Conservation (phyloP, 2,113 vertebrate species). For the Gallinago jamesoni region DNA sequence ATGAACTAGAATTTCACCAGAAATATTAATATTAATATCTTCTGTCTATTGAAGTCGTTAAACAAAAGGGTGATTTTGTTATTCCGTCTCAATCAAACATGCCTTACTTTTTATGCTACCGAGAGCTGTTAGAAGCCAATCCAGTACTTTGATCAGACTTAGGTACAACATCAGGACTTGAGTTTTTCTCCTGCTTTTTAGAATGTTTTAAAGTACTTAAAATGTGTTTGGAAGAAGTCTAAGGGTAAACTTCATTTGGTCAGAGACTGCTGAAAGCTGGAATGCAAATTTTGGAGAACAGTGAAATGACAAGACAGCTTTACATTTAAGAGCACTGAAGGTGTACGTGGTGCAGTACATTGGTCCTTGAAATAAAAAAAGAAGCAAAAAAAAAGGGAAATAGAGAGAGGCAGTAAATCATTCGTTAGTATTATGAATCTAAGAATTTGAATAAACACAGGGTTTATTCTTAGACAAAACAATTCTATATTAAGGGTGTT, state of each 20-base stretch:
- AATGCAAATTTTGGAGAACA: neutral
- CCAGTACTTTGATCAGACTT: neutral
- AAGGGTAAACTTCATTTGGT: neutral
- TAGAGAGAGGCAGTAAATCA: neutral
- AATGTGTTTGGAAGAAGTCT: neutral
- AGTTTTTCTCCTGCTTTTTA: neutral
- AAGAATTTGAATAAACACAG: neutral
- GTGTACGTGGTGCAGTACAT: fast-evolving
- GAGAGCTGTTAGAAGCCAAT: neutral
- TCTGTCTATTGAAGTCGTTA: neutral
- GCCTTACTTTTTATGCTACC: neutral
- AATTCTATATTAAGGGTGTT: neutral
- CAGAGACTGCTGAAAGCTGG: neutral
- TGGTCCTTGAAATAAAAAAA: neutral
- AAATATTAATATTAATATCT: neutral
- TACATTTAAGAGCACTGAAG: neutral
- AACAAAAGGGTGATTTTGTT: neutral
- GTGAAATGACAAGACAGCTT: neutral
- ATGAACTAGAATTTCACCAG: neutral
- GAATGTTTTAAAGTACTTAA: neutral
- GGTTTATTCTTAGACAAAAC: constrained; percentile 21
- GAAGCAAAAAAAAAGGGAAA: neutral
- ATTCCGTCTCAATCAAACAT: neutral
- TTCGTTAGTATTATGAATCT: neutral
- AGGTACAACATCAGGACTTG: neutral